Evolutionary conservation across 2,113 vertebrate species (phyloP).

Genomic region (Prionailurus viverrinus): DNA sequence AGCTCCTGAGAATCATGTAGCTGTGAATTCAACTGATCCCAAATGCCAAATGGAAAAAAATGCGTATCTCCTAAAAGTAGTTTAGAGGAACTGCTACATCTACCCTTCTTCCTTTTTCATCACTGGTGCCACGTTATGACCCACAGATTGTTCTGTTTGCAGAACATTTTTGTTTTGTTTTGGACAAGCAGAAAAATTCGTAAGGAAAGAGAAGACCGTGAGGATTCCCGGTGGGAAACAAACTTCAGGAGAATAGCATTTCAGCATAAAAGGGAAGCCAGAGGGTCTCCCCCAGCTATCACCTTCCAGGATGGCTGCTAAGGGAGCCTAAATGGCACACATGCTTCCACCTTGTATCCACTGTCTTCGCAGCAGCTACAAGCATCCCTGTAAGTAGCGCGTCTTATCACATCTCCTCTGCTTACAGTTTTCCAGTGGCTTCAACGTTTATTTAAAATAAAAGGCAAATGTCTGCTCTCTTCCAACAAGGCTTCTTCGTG

Average conservation of each 20-base stretch:
- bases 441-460: neutral
- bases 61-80: neutral
- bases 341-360: no score
- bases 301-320: neutral
- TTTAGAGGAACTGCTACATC: neutral
- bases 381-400: neutral
- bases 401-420: neutral
- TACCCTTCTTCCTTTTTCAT: neutral
- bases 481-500: neutral
- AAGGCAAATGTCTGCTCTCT: neutral
- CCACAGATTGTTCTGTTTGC: neutral
- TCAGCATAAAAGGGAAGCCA: neutral
- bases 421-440: neutral
- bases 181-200: neutral
- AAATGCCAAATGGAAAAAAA: constrained; percentile 45
- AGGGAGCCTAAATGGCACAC: neutral
- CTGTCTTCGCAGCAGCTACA: neutral
- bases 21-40: constrained; percentile 33
- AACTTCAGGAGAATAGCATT: neutral
- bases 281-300: rapidly evolving
- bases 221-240: neutral
- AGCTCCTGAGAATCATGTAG: constrained; percentile 65
- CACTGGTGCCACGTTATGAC: neutral
- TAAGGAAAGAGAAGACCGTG: neutral
- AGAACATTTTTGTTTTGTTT: neutral